Base-by-base conservation (phyloP, 2,888 invertebrate genomes). In the Monopis laevigella region DNA sequence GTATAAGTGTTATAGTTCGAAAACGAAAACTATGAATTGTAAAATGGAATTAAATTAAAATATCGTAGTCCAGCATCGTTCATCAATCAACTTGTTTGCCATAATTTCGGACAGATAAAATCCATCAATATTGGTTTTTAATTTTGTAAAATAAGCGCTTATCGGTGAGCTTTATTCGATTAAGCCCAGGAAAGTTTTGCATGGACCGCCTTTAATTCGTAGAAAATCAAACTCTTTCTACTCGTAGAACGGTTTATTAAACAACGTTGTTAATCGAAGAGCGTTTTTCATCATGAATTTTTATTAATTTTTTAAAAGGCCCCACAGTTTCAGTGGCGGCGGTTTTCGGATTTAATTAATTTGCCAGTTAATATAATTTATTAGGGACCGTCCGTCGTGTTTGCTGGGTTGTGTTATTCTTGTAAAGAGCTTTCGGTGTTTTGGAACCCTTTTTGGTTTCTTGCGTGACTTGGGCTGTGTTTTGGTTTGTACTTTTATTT, bases 271-370 rank as follows among this genome's bases (percentile, higher is more conserved):
- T 5, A 4, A 12, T 36, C 8, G 10, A 14, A 11, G 17, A 11
- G 3, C 11, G 5, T 2, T 21, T 39, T 26, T 19, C 16, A 10
- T 19, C 12, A 39, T 39, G 39, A 27, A 27, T 39, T 39, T 39
- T 39, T 27, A 39, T 39, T 39, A 39, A 27, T 39, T 39, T 39
- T 39, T 11, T 16, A 26, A 13, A 39, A 39, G 21, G 3, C 10
- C 36, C 35, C 18, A 24, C 24, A 10, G 34, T 16, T 32, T 32
- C 34, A 13, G 18, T 21, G 26, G 16, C 41, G 39, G 30, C 32
- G 32, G 39, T 32, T 34, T 42, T 42, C 42, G 16, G 38, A 39
- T 21, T 42, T 39, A 42, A 42, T 42, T 42, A 42, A 39, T 42
- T 39, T 14, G 30, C 16, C 30, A 21, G 39, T 42, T 42, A 42